Conservation (phyloP, 2,797 vertebrate genomes). For the Melopsittacus undulatus region DNA sequence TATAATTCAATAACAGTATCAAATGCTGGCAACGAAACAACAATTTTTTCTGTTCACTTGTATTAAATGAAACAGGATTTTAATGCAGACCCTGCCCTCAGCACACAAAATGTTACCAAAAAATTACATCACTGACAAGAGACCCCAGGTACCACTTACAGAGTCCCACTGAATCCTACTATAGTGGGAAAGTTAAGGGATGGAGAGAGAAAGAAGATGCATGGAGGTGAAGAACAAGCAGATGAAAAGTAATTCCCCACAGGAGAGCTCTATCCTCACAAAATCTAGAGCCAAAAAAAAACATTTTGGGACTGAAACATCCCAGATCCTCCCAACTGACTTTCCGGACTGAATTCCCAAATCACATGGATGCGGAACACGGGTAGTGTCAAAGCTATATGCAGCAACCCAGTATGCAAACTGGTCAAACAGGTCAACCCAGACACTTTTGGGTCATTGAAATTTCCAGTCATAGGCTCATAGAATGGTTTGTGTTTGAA, state of each 20-base stretch:
- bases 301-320: neutral
- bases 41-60: neutral
- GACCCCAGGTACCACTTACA: slow-evolving; percentile 58
- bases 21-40: slow-evolving; percentile 66
- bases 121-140: slow-evolving; percentile 41
- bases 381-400: neutral
- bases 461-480: neutral
- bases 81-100: neutral
- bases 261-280: slow-evolving; percentile 68
- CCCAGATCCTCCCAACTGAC: neutral
- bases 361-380: neutral
- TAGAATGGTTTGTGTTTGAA: neutral
- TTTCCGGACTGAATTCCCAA: neutral
- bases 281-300: neutral
- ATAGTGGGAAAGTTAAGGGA: slow-evolving; percentile 68
- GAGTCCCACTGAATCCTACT: slow-evolving; percentile 71
- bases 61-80: neutral
- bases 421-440: neutral
- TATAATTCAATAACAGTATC: neutral
- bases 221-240: slow-evolving; percentile 75
- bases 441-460: rapidly evolving
- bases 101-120: slow-evolving; percentile 69
- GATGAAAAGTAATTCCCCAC: neutral
- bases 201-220: slow-evolving; percentile 61
- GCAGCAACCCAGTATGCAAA: neutral